phyloP scores from a whole-genome alignment of 2,888 invertebrate species.

The Eremobia ochroleuca region DNA sequence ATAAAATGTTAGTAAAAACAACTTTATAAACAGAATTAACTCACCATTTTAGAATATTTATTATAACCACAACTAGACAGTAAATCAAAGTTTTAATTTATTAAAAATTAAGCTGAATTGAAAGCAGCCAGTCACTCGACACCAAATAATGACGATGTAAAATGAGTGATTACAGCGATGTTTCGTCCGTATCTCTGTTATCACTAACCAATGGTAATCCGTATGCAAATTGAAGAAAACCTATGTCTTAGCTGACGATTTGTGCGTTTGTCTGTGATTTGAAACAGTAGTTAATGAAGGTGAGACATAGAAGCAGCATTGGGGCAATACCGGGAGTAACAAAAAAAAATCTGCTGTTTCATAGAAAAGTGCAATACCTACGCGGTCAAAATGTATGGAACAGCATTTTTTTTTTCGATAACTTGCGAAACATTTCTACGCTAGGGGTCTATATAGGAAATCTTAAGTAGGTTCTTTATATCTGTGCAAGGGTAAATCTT shows the following conservation, averaged over 20 bases:
- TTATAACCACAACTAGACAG: slow-evolving; percentile 17
- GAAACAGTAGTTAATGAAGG: background rate
- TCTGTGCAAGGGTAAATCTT: background rate
- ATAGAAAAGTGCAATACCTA: too few species aligned
- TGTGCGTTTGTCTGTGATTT: slow-evolving; percentile 56
- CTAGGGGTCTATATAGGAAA: background rate
- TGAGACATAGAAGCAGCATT: background rate
- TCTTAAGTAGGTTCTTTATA: background rate
- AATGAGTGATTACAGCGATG: slow-evolving; percentile 43
- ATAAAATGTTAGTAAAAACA: too few species aligned
- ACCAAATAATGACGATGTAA: slow-evolving; percentile 61
- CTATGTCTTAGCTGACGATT: slow-evolving; percentile 36
- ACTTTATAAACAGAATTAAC: slow-evolving; percentile 27
- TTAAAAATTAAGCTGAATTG: slow-evolving; percentile 35
- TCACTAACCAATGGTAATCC: slow-evolving; percentile 51
- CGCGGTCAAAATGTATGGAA: too few species aligned
- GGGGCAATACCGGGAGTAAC: too few species aligned
- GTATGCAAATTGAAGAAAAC: slow-evolving; percentile 29
- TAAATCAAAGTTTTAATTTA: slow-evolving; percentile 22
- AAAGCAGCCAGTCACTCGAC: slow-evolving; percentile 51
- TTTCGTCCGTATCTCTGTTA: slow-evolving; percentile 49
- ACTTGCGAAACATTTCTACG: too few species aligned
- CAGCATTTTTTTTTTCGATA: too few species aligned
- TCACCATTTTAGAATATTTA: slow-evolving; percentile 37
- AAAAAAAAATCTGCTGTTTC: too few species aligned